Conservation (phyloP, 2,888 invertebrate species). For the Ectropis crepuscularia region DNA sequence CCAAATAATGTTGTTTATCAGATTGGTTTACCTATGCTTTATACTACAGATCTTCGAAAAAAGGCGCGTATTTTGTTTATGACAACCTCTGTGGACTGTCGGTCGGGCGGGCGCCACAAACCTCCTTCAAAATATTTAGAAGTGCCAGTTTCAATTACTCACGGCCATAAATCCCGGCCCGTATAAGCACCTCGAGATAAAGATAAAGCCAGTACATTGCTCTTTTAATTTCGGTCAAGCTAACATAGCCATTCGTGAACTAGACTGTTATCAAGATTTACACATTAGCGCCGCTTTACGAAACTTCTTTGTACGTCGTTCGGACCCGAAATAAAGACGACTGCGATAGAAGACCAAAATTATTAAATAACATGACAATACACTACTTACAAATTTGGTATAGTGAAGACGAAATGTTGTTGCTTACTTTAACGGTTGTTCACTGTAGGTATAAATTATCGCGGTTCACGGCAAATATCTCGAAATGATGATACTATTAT, state of each 20-base stretch:
- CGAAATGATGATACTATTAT: too few species aligned
- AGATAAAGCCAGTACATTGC: conserved; percentile 55
- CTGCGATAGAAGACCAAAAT: conserved; percentile 22
- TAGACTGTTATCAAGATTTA: conserved; percentile 49
- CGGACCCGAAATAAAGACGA: conserved; percentile 25
- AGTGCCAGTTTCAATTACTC: conserved; percentile 28
- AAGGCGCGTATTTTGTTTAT: too few species aligned
- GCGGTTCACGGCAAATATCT: too few species aligned
- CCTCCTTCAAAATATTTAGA: conserved; percentile 26
- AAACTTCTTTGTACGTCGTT: conserved; percentile 24
- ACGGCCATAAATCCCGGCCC: conserved; percentile 25
- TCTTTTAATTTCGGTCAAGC: conserved; percentile 69
- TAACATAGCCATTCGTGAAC: conserved; percentile 51
- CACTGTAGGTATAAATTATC: too few species aligned
- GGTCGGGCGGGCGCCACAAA: conserved; percentile 52
- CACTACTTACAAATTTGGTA: too few species aligned
- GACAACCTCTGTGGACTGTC: conserved; percentile 48
- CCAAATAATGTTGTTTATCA: too few species aligned
- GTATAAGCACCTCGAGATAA: conserved; percentile 31
- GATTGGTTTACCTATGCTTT: too few species aligned
- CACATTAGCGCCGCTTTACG: conserved; percentile 33
- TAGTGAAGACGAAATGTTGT: too few species aligned
- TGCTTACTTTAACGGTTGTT: too few species aligned
- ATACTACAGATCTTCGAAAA: too few species aligned
- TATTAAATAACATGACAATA: too few species aligned